A percentile compares a stretch with the other conserved stretches of the same genome.
phyloP scores from a whole-genome alignment of 2,888 invertebrate genomes.

The Eumacrocentrus americanus region DNA sequence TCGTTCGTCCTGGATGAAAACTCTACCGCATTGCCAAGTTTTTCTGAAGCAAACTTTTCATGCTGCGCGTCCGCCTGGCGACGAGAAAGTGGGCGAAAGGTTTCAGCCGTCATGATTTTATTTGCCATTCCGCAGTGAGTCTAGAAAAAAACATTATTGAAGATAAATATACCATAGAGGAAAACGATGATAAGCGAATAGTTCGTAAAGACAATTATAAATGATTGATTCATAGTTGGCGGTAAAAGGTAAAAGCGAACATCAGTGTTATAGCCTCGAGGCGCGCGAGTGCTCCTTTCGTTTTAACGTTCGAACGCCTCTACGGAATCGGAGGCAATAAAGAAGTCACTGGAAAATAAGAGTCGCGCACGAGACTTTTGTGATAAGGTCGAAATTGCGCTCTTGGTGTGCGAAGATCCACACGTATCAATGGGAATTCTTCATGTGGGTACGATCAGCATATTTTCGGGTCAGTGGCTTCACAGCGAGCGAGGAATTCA shows the following conservation, averaged over 20 bases:
- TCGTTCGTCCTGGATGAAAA: constrained; percentile 12
- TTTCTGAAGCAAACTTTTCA: constrained; percentile 12
- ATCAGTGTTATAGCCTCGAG: background rate
- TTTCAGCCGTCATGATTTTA: constrained; percentile 5
- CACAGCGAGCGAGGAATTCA: background rate
- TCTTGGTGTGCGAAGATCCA: background rate
- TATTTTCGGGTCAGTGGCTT: constrained; percentile 25
- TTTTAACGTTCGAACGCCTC: constrained; percentile 9
- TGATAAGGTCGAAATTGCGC: background rate
- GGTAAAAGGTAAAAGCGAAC: background rate
- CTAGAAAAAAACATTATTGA: background rate
- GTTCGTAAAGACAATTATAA: constrained; percentile 19
- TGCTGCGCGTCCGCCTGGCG: background rate
- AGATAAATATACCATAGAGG: background rate
- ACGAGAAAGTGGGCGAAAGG: constrained; percentile 3
- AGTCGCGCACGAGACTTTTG: background rate
- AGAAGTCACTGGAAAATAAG: constrained; percentile 15
- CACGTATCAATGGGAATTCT: constrained; percentile 8
- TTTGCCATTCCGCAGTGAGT: background rate
- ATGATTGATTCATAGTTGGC: constrained; percentile 13
- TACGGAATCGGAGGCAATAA: constrained; percentile 20
- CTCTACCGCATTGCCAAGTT: constrained; percentile 15
- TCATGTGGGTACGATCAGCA: constrained; percentile 16
- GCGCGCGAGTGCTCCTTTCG: constrained; percentile 1
- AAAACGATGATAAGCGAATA: constrained; percentile 1